Base-by-base conservation (phyloP, 2,797 vertebrate genomes). In the Manis pentadactyla region DNA sequence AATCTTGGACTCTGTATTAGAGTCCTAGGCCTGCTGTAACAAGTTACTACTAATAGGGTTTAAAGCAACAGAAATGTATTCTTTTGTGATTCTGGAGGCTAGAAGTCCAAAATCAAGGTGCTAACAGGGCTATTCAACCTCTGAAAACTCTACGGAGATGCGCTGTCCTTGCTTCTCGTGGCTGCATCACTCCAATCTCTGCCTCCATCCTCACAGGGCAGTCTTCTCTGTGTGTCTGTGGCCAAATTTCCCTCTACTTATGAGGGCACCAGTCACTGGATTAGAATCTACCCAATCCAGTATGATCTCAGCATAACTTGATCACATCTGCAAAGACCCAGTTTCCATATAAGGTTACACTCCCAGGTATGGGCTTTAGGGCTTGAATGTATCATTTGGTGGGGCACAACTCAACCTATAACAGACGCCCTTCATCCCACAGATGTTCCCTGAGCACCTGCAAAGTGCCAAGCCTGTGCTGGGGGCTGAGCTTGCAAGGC, bases 51-150 rank as follows among this genome's bases (percentile, higher is more conserved):
- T 13, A 78, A 25, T 5, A 21, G 29, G 42, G 29, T 59, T 71
- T 91, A n/a, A 64, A 15, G 34, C 42, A 66, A 39, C 51, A 81
- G 83, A 87, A 93, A 17, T 59, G 1, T 42, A 42, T 23, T 49
- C 49, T 46, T 68, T 82, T 21, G 7, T 15, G 8, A 53, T 46
- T 53, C 66, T 69, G 61, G 83, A 87, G 25, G 29, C n/a, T 53
- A 3, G 4, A 81, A 66, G 66, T 64, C 61, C 66, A 21, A 53
- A 79, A 75, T 18, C 42, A 34, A 91, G 59, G 39, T 31, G 66
- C 75, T 5, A 0, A 1, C 25, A 64, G 53, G 37, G 39, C 59
- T 4, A 2, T 18, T 9, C n/a, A n/a, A 7, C 39, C 25, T 51
- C 93, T 11, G 78, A 73, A 69, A 53, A 15, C 81, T 85, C 57